Base-by-base conservation (phyloP, 2,888 invertebrate species). In the Apoderus coryli region DNA sequence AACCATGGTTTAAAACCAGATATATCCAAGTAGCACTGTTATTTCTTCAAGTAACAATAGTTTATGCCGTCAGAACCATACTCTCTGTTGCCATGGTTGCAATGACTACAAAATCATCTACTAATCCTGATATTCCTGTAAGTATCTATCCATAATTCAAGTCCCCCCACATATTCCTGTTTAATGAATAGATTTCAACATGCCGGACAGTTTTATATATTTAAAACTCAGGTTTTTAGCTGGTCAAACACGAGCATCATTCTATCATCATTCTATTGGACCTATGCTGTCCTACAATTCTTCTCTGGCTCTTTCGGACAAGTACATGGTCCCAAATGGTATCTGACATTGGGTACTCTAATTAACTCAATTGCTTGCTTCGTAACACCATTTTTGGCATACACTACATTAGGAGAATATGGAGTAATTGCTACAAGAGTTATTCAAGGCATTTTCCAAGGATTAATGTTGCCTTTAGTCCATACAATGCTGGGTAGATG, bases 241-340 rank as follows among this genome's bases (percentile, higher is more conserved):
- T 47, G 47, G 47, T 28, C 29, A 2, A 42, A 44, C 31, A 47
- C 57, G 3, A 64, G 65, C 4, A 47, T 72, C 28, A 64, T 81
- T 14, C 56, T 79, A 5, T 78, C 78, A 4, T 76, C 81, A 1
- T 82, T 81, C 54, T 80, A 79, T 55, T 77, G 79, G 78, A 82
- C 82, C 3, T 82, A 84, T 50, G 65, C 78, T 2, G 40, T 75
- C 2, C 69, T 76, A 10, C 82, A 84, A 53, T 57, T 82, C 2
- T 76, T 76, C 0, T 71, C 72, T 0, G 76, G 78, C 0, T 60
- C 72, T 35, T 52, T 86, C 27, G 78, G 81, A 0, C 72, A 75
- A 43, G 62, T 61, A 3, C 72, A 73, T 50, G 88, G 89, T 0
- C 77, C 80, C 0, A 79, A 79, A 49, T 60, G 68, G 31, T 62